phyloP scores from a whole-genome alignment of 2,113 vertebrate genomes.

The Macrotis lagotis region DNA sequence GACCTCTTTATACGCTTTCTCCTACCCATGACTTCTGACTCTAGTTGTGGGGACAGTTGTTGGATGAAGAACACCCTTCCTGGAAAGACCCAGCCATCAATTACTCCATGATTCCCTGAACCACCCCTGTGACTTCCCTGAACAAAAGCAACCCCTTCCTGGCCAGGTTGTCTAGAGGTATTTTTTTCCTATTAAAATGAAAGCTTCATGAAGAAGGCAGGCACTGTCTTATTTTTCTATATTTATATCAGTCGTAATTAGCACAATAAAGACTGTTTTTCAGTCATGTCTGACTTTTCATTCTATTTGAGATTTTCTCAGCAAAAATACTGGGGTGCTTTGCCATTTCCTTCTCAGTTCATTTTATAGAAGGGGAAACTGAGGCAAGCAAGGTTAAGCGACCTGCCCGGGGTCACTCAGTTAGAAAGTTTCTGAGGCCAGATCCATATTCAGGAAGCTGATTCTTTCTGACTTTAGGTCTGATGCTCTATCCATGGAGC shows the following conservation, averaged over 20 bases:
- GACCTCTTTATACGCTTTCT: background rate
- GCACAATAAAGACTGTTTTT: background rate
- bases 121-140: background rate
- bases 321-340: background rate
- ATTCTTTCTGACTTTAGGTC: background rate
- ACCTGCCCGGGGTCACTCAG: background rate
- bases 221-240: background rate
- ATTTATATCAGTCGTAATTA: background rate
- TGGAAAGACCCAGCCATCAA: background rate
- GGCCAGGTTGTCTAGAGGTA: rapidly evolving
- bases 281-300: background rate
- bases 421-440: background rate
- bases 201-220: background rate
- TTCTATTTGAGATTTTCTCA: background rate
- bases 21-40: background rate
- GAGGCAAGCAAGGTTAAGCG: background rate
- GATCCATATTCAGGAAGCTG: background rate
- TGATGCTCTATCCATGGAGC: background rate
- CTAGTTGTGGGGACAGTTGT: background rate
- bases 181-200: background rate
- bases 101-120: background rate
- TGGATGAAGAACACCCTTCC: background rate
- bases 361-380: background rate
- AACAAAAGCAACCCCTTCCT: background rate
- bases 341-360: background rate